phyloP scores from a whole-genome alignment of 2,113 vertebrate genomes.

The Dermatemys mawii region DNA sequence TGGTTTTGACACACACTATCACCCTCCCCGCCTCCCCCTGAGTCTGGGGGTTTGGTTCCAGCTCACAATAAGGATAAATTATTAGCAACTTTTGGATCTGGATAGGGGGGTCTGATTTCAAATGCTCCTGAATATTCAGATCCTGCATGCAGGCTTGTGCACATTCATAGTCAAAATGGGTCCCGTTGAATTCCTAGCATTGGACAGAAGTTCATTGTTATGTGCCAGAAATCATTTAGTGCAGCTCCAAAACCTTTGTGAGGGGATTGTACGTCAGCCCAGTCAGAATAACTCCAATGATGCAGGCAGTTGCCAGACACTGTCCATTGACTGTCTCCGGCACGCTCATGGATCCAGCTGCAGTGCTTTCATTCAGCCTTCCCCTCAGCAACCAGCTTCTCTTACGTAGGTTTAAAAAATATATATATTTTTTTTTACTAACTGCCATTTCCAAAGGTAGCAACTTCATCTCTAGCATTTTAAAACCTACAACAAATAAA shows the following conservation, averaged over 20 bases:
- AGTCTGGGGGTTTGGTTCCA: not conserved
- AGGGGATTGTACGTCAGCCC: not conserved
- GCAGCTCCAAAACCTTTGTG: not conserved
- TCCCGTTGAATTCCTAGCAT: not conserved
- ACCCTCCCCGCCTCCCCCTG: too few relatives aligned
- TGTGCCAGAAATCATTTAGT: not conserved
- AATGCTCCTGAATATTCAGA: not conserved
- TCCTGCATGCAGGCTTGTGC: not conserved
- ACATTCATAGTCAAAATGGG: not conserved
- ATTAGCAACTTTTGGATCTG: not conserved
- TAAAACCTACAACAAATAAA: slow-evolving; percentile 31
- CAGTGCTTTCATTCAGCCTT: not conserved
- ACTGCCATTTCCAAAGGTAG: not conserved
- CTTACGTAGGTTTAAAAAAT: not conserved
- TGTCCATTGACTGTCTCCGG: not conserved
- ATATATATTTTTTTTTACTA: too few relatives aligned
- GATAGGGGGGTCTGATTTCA: not conserved
- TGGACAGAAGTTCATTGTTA: not conserved
- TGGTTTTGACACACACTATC: not conserved
- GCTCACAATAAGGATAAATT: not conserved
- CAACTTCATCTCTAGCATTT: not conserved
- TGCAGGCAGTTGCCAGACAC: not conserved
- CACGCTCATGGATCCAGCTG: not conserved
- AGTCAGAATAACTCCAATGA: rapidly evolving
- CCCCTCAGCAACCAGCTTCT: not conserved